These are phyloP conservation scores for Eonycteris spelaea DNA, from an alignment of 2,113 vertebrate species.

Conservation along the genomic window DNA sequence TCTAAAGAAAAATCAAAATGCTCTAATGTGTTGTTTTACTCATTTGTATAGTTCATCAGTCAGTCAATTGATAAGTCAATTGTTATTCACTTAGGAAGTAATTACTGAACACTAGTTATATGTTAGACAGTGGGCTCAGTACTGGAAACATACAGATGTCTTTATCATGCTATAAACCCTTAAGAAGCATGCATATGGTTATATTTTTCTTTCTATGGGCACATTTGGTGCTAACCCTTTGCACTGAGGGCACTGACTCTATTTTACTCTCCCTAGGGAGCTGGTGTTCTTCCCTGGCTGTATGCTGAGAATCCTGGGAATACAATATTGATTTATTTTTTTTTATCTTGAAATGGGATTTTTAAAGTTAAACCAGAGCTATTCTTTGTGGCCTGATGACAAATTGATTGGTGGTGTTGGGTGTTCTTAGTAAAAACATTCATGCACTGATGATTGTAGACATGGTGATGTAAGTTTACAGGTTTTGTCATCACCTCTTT, in stretches of 20 bases:
- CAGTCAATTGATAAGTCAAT: neutral
- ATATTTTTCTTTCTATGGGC: neutral
- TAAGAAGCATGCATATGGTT: neutral
- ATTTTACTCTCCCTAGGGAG: neutral
- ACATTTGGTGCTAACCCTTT: neutral
- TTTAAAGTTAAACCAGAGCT: conserved; percentile 66
- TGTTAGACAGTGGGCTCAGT: neutral
- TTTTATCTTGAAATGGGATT: conserved; percentile 37
- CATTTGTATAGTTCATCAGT: neutral
- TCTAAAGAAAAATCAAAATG: neutral
- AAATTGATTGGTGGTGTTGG: conserved; percentile 36
- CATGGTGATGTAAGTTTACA: neutral
- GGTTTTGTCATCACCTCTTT: neutral
- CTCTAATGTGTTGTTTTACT: neutral
- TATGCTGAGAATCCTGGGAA: neutral
- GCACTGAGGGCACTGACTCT: neutral
- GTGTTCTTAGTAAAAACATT: neutral
- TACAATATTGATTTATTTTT: neutral
- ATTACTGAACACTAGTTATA: neutral
- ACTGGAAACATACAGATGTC: neutral
- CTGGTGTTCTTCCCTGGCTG: neutral
- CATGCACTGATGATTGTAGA: neutral
- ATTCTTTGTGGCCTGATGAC: conserved; percentile 44
- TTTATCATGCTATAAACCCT: neutral
- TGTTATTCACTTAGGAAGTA: neutral